These are phyloP conservation scores for Platycnemis pennipes DNA, from an alignment of 2,888 invertebrate genomes.

Conservation along the genomic window DNA sequence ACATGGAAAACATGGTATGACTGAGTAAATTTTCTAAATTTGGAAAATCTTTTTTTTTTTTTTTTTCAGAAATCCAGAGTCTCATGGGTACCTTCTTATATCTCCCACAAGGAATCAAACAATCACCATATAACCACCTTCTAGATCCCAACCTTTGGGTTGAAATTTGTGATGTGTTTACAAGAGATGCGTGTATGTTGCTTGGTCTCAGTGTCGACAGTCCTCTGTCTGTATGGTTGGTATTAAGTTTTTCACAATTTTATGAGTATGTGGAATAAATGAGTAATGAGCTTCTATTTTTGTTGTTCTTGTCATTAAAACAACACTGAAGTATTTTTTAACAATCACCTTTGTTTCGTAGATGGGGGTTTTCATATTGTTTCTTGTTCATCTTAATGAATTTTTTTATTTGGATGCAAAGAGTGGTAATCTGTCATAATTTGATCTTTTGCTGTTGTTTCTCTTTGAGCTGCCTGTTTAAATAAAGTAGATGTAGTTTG, in stretches of 20 bases:
- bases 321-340: no score
- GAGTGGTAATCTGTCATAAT: no score
- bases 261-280: not conserved
- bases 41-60: constrained; percentile 69
- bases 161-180: constrained; percentile 94
- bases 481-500: no score
- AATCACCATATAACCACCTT: constrained; percentile 90
- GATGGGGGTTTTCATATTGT: no score
- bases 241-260: constrained; percentile 63
- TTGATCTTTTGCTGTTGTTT: no score
- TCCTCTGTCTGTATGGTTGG: constrained; percentile 92
- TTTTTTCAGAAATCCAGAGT: constrained; percentile 86
- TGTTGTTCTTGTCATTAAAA: no score
- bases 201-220: constrained; percentile 94
- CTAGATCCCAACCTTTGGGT: constrained; percentile 89
- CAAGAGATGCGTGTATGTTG: constrained; percentile 94
- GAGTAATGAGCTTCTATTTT: not conserved
- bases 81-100: constrained; percentile 93
- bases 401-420: no score
- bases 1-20: no score
- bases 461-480: no score
- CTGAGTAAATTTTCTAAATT: no score
- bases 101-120: constrained; percentile 80
- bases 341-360: no score
- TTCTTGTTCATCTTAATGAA: no score